Evolutionary conservation across 2,113 vertebrate species (phyloP).

Genomic region (Leptosomus discolor): DNA sequence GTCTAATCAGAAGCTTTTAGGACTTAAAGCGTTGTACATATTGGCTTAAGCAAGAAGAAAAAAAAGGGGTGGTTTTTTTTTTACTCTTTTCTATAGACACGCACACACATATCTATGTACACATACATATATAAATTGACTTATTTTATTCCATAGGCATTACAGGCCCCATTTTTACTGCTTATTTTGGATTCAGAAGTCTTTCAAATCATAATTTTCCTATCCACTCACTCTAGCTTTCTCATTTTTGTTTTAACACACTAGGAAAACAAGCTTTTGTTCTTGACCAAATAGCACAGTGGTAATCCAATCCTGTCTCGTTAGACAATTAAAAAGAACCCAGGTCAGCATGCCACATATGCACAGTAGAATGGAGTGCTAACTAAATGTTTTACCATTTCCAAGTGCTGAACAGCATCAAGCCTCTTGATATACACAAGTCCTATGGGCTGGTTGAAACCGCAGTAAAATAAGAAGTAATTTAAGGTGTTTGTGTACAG

Average conservation of each 20-base stretch:
- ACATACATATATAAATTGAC: neutral
- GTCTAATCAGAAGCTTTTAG: neutral
- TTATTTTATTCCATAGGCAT: neutral
- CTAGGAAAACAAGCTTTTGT: slow-evolving; percentile 15
- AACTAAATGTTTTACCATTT: neutral
- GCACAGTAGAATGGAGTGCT: neutral
- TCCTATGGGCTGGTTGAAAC: neutral
- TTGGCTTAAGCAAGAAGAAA: neutral
- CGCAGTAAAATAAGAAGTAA: neutral
- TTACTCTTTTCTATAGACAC: neutral
- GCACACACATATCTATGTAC: accelerated
- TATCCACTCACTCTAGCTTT: neutral
- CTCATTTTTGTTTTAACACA: neutral
- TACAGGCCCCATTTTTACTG: neutral
- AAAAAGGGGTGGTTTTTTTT: too few relatives aligned
- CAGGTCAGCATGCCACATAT: neutral
- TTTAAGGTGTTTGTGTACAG: neutral
- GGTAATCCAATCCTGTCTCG: neutral
- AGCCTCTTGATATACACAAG: neutral
- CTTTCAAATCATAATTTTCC: neutral
- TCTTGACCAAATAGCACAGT: neutral
- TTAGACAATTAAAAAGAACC: neutral
- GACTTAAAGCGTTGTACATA: neutral
- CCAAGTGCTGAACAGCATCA: neutral
- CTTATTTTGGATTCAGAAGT: neutral